phyloP scores from a whole-genome alignment of 2,888 invertebrate genomes.

The Dicranocentrus wangi region DNA sequence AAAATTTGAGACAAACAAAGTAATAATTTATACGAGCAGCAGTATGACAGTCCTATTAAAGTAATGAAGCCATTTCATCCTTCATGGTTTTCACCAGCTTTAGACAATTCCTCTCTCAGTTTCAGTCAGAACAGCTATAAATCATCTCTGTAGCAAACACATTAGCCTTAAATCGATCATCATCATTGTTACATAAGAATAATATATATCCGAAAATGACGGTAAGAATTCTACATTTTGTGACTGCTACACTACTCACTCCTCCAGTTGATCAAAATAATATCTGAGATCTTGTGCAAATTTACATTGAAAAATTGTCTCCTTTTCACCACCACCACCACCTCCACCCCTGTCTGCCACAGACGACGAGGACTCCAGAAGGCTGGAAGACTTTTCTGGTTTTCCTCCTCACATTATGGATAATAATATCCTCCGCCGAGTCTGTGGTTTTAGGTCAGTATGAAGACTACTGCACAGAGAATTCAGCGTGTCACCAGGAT shows the following conservation, averaged over 20 bases:
- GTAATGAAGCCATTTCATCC: not conserved
- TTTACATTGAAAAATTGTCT: too few relatives aligned
- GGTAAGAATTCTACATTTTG: not conserved
- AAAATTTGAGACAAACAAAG: too few relatives aligned
- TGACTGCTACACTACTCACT: not conserved
- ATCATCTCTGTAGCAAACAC: slow-evolving; percentile 15
- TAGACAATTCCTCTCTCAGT: slow-evolving; percentile 18
- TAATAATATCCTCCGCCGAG: not conserved
- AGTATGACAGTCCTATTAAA: not conserved
- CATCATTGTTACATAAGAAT: not conserved
- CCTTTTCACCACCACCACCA: too few relatives aligned
- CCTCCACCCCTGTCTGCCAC: too few relatives aligned
- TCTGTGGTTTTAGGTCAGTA: slow-evolving; percentile 31
- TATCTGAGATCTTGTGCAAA: too few relatives aligned
- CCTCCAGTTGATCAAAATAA: not conserved
- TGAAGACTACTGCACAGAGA: slow-evolving; percentile 45
- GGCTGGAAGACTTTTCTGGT: too few relatives aligned
- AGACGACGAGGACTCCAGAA: too few relatives aligned
- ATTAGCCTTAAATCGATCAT: not conserved
- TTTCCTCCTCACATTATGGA: too few relatives aligned
- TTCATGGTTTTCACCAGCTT: not conserved
- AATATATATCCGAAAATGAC: not conserved
- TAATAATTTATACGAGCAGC: not conserved
- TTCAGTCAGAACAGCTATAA: slow-evolving; percentile 11
- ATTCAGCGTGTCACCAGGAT: slow-evolving; percentile 19